Evolutionary conservation across 2,113 vertebrate genomes (phyloP).

Genomic region (Lethenteron reissneri): DNA sequence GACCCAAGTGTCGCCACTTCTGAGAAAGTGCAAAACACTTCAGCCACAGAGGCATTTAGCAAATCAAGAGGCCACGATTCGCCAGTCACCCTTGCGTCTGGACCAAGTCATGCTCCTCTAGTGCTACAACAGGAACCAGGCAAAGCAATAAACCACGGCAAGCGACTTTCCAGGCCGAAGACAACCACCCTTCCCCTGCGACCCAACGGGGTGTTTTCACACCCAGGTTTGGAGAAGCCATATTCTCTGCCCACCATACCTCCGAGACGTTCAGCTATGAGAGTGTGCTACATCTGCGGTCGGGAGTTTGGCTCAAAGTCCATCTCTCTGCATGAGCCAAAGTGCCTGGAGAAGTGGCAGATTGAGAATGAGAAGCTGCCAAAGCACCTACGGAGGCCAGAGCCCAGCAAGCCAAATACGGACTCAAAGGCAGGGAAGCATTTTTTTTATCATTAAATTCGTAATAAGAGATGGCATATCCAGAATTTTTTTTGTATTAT

Average conservation of each 20-base stretch:
- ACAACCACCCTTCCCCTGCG: neutral
- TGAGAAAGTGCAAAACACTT: no score
- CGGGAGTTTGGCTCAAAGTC: constrained; percentile 33
- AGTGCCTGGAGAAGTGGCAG: constrained; percentile 32
- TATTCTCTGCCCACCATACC: constrained; percentile 16
- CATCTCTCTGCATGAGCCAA: constrained; percentile 29
- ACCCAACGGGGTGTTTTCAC: neutral
- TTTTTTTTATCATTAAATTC: no score
- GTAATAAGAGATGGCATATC: no score
- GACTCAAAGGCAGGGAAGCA: no score
- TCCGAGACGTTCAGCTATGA: constrained; percentile 21
- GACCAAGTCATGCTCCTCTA: no score
- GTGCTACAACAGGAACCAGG: no score
- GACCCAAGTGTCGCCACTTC: no score
- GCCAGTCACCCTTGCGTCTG: no score
- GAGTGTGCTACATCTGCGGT: constrained; percentile 31
- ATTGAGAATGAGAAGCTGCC: constrained; percentile 27
- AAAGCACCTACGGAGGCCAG: constrained; percentile 19
- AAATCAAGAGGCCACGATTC: no score
- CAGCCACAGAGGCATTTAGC: no score
- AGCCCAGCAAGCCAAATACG: constrained; percentile 21
- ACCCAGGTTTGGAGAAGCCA: neutral
- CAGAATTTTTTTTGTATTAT: no score
- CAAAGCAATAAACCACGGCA: no score
- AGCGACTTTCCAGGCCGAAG: constrained; percentile 2